phyloP scores from a whole-genome alignment of 2,113 vertebrate species.

The Tringa solitaria region DNA sequence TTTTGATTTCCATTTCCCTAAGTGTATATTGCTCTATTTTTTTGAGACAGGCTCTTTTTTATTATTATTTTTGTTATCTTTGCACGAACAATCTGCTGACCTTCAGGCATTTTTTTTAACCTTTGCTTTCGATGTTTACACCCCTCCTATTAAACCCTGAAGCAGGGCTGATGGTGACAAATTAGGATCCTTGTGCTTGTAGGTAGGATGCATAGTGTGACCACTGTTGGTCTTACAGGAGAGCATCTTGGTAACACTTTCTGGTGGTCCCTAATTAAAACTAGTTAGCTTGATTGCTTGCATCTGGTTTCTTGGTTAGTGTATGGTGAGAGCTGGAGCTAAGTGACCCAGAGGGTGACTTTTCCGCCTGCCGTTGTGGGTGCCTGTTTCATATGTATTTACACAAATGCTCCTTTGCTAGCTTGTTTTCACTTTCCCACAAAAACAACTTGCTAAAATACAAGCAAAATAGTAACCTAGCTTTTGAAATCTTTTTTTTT shows the following conservation, averaged over 20 bases:
- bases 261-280: not conserved
- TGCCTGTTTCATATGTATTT: not conserved
- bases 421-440: constrained; percentile 50
- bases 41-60: not conserved
- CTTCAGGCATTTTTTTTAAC: not conserved
- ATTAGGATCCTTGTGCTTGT: accelerated
- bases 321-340: not conserved
- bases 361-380: not conserved
- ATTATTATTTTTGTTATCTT: not conserved
- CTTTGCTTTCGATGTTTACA: not conserved
- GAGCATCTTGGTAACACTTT: not conserved
- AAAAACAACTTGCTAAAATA: not conserved
- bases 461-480: not conserved
- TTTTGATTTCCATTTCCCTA: not conserved
- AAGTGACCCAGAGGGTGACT: not conserved
- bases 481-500: constrained; percentile 21
- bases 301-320: not conserved
- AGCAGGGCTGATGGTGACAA: not conserved
- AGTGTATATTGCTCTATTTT: not conserved
- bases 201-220: not conserved
- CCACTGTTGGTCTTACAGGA: not conserved
- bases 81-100: not conserved
- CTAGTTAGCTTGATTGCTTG: not conserved
- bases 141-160: not conserved
- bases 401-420: constrained; percentile 20